Base-by-base conservation (phyloP, 2,113 vertebrate species). In the Oreochromis spilurus region DNA sequence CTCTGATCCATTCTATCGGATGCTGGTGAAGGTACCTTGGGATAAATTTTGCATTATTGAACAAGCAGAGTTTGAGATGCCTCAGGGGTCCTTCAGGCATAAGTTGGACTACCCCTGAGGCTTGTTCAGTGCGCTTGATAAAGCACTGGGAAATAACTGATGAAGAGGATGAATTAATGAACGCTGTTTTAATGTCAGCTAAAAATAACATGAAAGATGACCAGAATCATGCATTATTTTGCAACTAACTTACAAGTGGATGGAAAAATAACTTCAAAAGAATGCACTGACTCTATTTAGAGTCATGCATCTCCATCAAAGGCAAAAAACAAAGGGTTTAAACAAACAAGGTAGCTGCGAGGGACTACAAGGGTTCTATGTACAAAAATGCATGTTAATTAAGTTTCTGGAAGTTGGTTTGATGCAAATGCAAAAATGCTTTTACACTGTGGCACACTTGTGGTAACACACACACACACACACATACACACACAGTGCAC, bases 191-290 rank as follows among this genome's bases (percentile, higher is more conserved):
- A 94, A 95, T 88, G 90, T 82, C 67, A 79, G 92, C 92, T 95
- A 94, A 93, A 95, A 96, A 95, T 95, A 95, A 95, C 93, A 95
- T 96, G 91, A 95, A 96, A 96, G 94, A 91, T 95, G 95, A 94
- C 94, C 94, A 87, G 89, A 91, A 90, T 93, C 91, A 89, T 93
- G 91, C 90, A 93, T 95, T 93, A 94, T 91, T 94, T 94, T 91
- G 84, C 82, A 87, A 87, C 81, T 80, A 82, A 85, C 88, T 85
- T 84, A 83, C 50, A 83, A 87, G 85, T 81, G 67, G 81, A 79
- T 78, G 75, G 57, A 54, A 93, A 89, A 88, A 85, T 79, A 94
- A 95, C 95, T 94, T 95, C 94, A 96, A 95, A 95, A 89, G 92
- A 90, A 82, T 40, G 40, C 54, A 38, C 38, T 58, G 83, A 67